A percentile compares a stretch with the other conserved stretches of the same genome.
These are phyloP conservation scores for Brachypodius melanocephalos DNA, from an alignment of 2,113 vertebrate genomes.

Conservation along the genomic window DNA sequence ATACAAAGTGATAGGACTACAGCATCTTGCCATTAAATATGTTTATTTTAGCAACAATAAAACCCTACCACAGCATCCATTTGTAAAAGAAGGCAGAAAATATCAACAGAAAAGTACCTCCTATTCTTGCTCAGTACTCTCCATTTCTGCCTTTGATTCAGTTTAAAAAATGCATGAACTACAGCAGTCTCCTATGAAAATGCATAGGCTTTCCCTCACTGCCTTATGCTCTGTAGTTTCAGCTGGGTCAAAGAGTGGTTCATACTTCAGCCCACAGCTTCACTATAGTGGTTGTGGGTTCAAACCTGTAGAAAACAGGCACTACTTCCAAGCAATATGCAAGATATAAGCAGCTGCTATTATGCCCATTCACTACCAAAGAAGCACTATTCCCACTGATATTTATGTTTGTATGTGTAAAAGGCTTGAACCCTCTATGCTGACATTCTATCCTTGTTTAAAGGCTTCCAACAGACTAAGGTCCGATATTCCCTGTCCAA, in stretches of 20 bases:
- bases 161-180: not conserved
- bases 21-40: not conserved
- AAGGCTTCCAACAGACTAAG: not conserved
- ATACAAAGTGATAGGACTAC: not conserved
- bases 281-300: not conserved
- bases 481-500: not conserved
- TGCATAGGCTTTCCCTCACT: not conserved
- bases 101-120: not conserved
- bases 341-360: not conserved
- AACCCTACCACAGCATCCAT: not conserved
- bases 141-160: not conserved
- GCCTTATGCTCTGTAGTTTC: not conserved
- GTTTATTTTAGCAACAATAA: not conserved
- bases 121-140: not conserved
- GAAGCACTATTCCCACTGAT: not conserved
- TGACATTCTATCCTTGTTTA: not conserved
- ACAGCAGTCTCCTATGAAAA: not conserved
- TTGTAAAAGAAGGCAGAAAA: not conserved
- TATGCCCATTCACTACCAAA: not conserved
- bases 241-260: not conserved
- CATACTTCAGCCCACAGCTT: not conserved
- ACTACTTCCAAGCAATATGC: not conserved
- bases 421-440: not conserved
- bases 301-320: not conserved
- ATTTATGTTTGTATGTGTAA: not conserved